These are phyloP conservation scores for Gadus chalcogrammus DNA, from an alignment of 2,113 vertebrate species.

Conservation along the genomic window DNA sequence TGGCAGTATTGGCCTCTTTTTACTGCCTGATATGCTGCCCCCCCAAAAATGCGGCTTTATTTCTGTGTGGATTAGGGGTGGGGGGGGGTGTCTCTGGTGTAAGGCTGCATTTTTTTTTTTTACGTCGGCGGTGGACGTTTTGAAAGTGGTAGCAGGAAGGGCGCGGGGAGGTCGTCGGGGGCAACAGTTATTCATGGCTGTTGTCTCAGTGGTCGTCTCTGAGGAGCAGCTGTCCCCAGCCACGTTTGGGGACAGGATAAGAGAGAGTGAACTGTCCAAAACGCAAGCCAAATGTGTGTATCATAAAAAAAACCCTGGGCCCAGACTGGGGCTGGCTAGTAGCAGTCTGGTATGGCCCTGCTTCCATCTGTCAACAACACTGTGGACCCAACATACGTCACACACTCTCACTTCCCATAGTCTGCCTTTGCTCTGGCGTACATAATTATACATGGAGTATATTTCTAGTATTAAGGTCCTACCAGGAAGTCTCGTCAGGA, in stretches of 20 bases:
- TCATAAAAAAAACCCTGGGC: constrained; percentile 11
- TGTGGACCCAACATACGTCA: background rate
- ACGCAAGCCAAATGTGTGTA: constrained; percentile 5
- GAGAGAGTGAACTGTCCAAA: background rate
- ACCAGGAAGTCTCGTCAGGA: no score
- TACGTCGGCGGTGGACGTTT: constrained; percentile 9
- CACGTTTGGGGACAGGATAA: background rate
- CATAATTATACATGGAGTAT: background rate
- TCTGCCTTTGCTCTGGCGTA: background rate
- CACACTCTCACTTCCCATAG: background rate
- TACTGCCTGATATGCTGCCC: constrained; percentile 34
- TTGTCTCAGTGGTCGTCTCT: constrained; percentile 21
- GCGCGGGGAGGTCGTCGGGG: constrained; percentile 14
- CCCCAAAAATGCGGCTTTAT: constrained; percentile 15
- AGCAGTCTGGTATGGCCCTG: background rate
- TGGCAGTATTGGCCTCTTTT: constrained; percentile 43
- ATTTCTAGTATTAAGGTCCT: background rate
- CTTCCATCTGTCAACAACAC: background rate
- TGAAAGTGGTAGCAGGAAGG: constrained; percentile 35
- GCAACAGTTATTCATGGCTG: constrained; percentile 34
- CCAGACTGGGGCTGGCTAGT: no score
- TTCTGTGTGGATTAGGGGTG: background rate
- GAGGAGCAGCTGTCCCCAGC: constrained; percentile 15
- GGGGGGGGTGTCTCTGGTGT: no score
- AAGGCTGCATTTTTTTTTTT: background rate